These are phyloP conservation scores for Holotrichia oblita DNA, from an alignment of 1,140 invertebrate genomes.

Conservation along the genomic window DNA sequence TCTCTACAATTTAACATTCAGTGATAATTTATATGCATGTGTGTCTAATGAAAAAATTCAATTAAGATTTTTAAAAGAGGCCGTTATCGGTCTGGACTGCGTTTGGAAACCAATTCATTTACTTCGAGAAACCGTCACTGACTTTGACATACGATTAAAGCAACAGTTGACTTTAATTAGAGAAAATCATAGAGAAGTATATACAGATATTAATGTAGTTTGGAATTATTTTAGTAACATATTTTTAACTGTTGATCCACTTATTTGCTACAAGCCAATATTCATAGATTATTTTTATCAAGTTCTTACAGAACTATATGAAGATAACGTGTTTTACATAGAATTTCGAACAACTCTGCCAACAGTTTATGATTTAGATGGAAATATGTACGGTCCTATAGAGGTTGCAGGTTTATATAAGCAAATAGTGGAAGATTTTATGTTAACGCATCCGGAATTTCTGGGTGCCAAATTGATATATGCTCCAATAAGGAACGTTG, in stretches of 20 bases:
- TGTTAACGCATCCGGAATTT: slow-evolving; percentile 67
- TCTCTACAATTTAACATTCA: slow-evolving; percentile 66
- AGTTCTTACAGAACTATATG: slow-evolving; percentile 73
- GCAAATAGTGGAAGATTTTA: slow-evolving; percentile 62
- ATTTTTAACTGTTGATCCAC: slow-evolving; percentile 68
- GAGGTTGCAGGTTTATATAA: slow-evolving; percentile 63
- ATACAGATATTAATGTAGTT: slow-evolving; percentile 70
- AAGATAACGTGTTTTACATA: slow-evolving; percentile 83
- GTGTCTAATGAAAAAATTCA: slow-evolving; percentile 56
- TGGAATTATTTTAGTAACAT: slow-evolving; percentile 76
- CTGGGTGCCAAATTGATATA: slow-evolving; percentile 72
- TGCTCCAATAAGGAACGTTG: slow-evolving; percentile 62
- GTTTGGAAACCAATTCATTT: slow-evolving; percentile 68
- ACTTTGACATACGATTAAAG: slow-evolving; percentile 69
- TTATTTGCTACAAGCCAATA: slow-evolving; percentile 76
- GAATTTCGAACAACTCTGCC: slow-evolving; percentile 71
- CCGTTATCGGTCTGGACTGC: slow-evolving; percentile 58
- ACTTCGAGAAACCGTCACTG: slow-evolving; percentile 61
- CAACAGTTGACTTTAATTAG: slow-evolving; percentile 70
- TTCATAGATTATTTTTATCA: slow-evolving; percentile 78
- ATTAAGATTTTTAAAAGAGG: slow-evolving; percentile 57
- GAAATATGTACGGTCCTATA: slow-evolving; percentile 58
- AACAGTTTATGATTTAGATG: slow-evolving; percentile 63
- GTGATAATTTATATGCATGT: slow-evolving; percentile 75
- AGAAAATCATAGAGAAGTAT: slow-evolving; percentile 68